Evolutionary conservation across 2,113 vertebrate species (phyloP).

Genomic region (Engraulis encrasicolus): DNA sequence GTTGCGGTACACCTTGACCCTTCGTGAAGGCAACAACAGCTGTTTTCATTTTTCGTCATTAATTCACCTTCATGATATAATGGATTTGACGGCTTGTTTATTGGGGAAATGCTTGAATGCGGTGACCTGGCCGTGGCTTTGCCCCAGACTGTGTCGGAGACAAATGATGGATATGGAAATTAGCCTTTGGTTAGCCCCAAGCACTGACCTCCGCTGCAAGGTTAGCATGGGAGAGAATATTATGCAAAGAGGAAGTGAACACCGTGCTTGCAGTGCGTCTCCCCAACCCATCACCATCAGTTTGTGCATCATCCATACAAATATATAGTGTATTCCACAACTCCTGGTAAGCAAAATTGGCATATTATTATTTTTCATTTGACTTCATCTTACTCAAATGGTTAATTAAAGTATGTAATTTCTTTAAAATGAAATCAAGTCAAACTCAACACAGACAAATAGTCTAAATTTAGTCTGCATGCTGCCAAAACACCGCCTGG

Average conservation of each 20-base stretch:
- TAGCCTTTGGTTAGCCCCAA: not conserved
- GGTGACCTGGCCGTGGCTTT: conserved; percentile 8
- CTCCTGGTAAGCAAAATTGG: not conserved
- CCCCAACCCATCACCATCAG: not conserved
- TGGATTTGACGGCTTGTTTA: not conserved
- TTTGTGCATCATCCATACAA: not conserved
- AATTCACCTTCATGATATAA: not conserved
- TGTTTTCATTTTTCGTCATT: not conserved
- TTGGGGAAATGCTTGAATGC: not conserved
- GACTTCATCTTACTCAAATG: not conserved
- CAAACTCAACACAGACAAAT: not conserved
- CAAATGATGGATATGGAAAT: conserved; percentile 31
- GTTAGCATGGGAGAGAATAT: not conserved
- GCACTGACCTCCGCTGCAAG: not conserved
- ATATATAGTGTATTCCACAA: not conserved
- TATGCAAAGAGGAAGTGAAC: not conserved
- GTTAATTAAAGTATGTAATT: too few relatives aligned
- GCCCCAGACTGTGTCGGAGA: not conserved
- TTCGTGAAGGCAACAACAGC: conserved; percentile 5
- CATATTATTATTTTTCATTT: not conserved
- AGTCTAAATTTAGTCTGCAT: not conserved
- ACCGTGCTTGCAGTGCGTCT: not conserved
- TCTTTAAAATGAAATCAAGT: not conserved
- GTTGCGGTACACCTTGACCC: conserved; percentile 11
- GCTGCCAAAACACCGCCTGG: too few relatives aligned